Conservation (phyloP, 2,113 vertebrate genomes). For the Myxocyprinus asiaticus region DNA sequence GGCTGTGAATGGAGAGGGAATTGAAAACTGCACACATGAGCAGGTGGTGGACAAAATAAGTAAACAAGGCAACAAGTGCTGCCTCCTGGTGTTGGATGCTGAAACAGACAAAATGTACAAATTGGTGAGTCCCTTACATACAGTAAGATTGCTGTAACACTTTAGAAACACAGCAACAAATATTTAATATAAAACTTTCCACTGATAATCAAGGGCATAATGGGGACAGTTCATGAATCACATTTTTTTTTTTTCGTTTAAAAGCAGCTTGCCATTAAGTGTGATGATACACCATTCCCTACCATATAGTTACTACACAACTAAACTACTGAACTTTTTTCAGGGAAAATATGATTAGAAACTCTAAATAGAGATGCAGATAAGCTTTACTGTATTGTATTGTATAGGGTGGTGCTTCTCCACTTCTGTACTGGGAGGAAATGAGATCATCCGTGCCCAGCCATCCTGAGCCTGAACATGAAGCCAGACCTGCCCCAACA, state of each 20-base stretch:
- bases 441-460: slow-evolving; percentile 60
- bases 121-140: slow-evolving; percentile 73
- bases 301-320: no score
- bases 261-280: no score
- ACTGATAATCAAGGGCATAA: no score
- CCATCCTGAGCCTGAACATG: slow-evolving; percentile 58
- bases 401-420: slow-evolving; percentile 82
- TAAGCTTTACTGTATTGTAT: neutral
- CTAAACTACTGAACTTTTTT: no score
- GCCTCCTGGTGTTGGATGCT: slow-evolving; percentile 83
- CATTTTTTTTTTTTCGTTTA: no score
- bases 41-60: slow-evolving; percentile 81
- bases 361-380: no score
- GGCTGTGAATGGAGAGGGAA: slow-evolving; percentile 81
- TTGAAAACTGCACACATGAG: slow-evolving; percentile 78
- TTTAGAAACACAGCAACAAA: no score
- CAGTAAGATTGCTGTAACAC: no score
- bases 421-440: slow-evolving; percentile 80
- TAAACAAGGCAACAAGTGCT: slow-evolving; percentile 75
- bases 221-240: no score
- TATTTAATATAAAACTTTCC: no score
- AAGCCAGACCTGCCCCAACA: neutral
- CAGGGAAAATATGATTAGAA: no score
- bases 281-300: no score
- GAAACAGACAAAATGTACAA: slow-evolving; percentile 82